A percentile compares a stretch with the other conserved stretches of the same genome.
Conservation (phyloP, 2,797 vertebrate genomes). For the Sciurus vulgaris region DNA sequence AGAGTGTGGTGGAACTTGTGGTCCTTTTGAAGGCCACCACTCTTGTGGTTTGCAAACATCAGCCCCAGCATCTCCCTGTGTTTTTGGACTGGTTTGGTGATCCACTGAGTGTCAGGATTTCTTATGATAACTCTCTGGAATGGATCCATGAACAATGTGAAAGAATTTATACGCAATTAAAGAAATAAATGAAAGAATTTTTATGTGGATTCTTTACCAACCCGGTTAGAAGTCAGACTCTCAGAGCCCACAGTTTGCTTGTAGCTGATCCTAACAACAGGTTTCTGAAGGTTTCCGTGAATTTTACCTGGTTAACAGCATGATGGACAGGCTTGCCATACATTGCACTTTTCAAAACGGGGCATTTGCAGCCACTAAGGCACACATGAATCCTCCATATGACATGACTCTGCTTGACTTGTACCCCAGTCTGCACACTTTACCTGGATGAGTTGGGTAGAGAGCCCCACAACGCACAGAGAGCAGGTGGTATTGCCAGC, state of each 20-base stretch:
- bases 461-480: background rate
- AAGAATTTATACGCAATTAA: too few relatives aligned
- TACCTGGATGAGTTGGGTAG: background rate
- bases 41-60: background rate
- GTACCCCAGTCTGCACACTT: background rate
- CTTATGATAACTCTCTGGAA: constrained; percentile 96
- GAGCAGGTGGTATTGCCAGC: background rate
- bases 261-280: background rate
- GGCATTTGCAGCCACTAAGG: background rate
- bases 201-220: background rate
- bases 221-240: background rate
- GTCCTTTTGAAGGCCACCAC: background rate
- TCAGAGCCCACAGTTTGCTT: background rate
- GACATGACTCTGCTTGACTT: background rate
- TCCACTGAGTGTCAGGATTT: constrained; percentile 90
- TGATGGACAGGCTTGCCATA: background rate
- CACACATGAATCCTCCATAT: background rate
- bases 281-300: background rate
- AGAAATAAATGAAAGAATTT: background rate
- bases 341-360: background rate
- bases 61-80: background rate
- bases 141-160: constrained; percentile 90
- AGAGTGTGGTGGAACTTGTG: background rate
- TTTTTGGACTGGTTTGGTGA: constrained; percentile 90
- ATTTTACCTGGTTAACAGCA: background rate